These are phyloP conservation scores for Cygnus olor DNA, from an alignment of 2,797 vertebrate species.

Conservation along the genomic window DNA sequence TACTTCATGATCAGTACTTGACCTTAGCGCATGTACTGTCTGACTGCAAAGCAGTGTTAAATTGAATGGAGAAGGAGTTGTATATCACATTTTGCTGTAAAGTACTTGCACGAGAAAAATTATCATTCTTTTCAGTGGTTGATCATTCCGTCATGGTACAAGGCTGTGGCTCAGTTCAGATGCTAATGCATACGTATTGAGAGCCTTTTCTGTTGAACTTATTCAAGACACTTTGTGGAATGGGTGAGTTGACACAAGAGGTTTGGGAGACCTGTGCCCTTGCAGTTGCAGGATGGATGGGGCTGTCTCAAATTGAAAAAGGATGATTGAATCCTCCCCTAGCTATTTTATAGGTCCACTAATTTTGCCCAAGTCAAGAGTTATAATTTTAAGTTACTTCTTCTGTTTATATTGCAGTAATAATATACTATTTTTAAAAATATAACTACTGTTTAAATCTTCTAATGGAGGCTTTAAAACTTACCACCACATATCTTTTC, in stretches of 20 bases:
- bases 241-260: background rate
- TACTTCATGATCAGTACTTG: background rate
- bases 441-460: background rate
- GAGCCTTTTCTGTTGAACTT: background rate
- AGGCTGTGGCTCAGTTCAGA: background rate
- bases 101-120: background rate
- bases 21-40: background rate
- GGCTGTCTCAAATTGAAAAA: background rate
- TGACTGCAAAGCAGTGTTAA: background rate
- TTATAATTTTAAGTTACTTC: background rate
- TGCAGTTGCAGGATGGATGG: background rate
- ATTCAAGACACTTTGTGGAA: background rate
- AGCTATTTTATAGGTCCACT: background rate
- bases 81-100: background rate
- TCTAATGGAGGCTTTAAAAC: background rate
- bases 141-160: background rate
- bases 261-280: background rate
- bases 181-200: fast-evolving
- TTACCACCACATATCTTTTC: background rate
- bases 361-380: background rate
- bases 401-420: background rate
- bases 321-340: background rate
- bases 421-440: background rate
- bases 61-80: background rate
- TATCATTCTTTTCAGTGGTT: background rate